Percentiles rank a stretch among this genome's conserved stretches.
These are phyloP conservation scores for Eumaeus atala DNA, from an alignment of 1,140 invertebrate species.

Conservation along the genomic window DNA sequence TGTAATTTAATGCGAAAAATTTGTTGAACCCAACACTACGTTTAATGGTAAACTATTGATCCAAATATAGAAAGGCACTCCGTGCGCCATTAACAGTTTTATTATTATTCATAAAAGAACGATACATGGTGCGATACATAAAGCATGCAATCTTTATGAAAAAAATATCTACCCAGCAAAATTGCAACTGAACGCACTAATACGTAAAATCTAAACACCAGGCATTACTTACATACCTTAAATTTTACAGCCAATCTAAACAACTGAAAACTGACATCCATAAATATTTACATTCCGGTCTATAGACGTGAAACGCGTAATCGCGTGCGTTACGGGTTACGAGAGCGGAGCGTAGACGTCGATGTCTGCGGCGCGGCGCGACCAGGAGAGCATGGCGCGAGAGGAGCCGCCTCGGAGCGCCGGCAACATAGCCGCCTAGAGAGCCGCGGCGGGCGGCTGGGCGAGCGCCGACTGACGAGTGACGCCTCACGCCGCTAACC, in stretches of 20 bases:
- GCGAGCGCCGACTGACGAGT: conserved; percentile 31
- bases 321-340: conserved; percentile 53
- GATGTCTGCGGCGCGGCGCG: conserved; percentile 30
- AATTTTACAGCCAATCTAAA: conserved; percentile 74
- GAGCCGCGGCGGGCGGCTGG: conserved; percentile 28
- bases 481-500: conserved; percentile 27
- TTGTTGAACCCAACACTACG: conserved; percentile 52
- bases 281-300: conserved; percentile 70
- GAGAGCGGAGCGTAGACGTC: conserved; percentile 35
- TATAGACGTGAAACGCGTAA: conserved; percentile 52
- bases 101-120: conserved; percentile 50
- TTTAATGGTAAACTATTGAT: conserved; percentile 69
- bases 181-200: conserved; percentile 34
- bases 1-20: conserved; percentile 59
- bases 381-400: conserved; percentile 47
- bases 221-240: conserved; percentile 67
- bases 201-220: conserved; percentile 44
- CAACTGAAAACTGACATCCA: conserved; percentile 73
- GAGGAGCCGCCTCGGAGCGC: conserved; percentile 47
- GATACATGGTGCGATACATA: conserved; percentile 54
- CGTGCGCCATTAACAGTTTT: conserved; percentile 55
- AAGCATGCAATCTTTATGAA: conserved; percentile 49
- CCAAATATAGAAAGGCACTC: conserved; percentile 64
- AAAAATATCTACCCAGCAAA: conserved; percentile 34
- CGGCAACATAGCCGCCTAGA: conserved; percentile 54